These are phyloP conservation scores for Mythimna ferrago DNA, from an alignment of 2,888 invertebrate genomes.

Conservation along the genomic window DNA sequence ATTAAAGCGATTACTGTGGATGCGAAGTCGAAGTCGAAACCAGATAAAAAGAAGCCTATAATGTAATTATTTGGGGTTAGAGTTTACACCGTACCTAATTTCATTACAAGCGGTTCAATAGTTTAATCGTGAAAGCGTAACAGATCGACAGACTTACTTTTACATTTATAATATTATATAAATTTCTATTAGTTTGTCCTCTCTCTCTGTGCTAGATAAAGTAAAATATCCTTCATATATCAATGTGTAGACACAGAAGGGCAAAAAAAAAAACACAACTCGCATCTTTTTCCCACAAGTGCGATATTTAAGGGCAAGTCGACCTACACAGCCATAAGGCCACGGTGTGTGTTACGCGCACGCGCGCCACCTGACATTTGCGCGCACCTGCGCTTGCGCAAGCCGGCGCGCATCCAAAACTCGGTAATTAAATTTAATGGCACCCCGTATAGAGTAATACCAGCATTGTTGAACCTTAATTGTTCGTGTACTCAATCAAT, in stretches of 20 bases:
- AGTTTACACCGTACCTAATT: too few relatives aligned
- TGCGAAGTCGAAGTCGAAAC: too few relatives aligned
- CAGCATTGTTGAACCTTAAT: constrained; percentile 67
- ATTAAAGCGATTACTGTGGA: too few relatives aligned
- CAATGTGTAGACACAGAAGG: constrained; percentile 12
- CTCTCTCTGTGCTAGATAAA: too few relatives aligned
- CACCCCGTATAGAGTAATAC: constrained; percentile 63
- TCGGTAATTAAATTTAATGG: constrained; percentile 75
- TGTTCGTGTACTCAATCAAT: constrained; percentile 62
- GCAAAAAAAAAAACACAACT: constrained; percentile 11
- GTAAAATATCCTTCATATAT: background rate
- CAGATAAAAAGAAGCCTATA: too few relatives aligned
- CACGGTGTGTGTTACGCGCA: constrained; percentile 60
- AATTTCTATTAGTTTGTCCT: too few relatives aligned
- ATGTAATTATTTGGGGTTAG: too few relatives aligned
- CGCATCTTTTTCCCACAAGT: constrained; percentile 33
- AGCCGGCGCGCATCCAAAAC: constrained; percentile 67
- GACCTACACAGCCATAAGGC: constrained; percentile 55
- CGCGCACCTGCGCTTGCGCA: constrained; percentile 71
- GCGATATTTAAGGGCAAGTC: constrained; percentile 56
- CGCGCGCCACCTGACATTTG: constrained; percentile 68
- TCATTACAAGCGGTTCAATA: too few relatives aligned
- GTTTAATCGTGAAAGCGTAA: too few relatives aligned
- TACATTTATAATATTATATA: too few relatives aligned
- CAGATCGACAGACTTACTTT: too few relatives aligned